Evolutionary conservation across 2,797 vertebrate genomes (phyloP).

Genomic region (Ctenopoma kingsleyae): DNA sequence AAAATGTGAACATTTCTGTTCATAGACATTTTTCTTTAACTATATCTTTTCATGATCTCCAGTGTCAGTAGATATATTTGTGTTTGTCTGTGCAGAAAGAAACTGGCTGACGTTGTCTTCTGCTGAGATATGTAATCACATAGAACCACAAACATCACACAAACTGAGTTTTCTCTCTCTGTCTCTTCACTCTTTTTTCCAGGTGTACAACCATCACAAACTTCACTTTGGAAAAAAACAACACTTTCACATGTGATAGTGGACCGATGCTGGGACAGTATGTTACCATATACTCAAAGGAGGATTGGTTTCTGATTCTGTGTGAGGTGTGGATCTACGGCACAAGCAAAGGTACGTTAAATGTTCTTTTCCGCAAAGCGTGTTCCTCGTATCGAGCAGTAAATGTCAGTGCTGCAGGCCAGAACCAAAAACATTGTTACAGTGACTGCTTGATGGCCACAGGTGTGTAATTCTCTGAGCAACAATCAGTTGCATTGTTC

Average conservation of each 20-base stretch:
- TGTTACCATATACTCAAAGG: not conserved
- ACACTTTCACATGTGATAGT: accelerated
- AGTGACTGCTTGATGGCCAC: not conserved
- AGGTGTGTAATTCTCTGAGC: too few relatives aligned
- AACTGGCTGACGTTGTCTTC: not conserved
- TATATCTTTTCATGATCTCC: too few relatives aligned
- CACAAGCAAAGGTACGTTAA: conserved; percentile 6
- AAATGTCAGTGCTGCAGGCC: not conserved
- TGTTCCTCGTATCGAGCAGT: not conserved
- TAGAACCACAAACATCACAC: not conserved
- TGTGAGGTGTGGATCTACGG: conserved; percentile 23
- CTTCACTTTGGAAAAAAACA: accelerated
- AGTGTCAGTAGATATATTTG: too few relatives aligned
- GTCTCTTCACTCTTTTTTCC: not conserved
- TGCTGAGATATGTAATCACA: not conserved
- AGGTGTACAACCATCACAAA: accelerated
- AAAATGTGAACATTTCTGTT: too few relatives aligned
- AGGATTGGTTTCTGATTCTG: accelerated
- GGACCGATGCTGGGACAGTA: not conserved
- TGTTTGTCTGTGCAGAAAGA: not conserved
- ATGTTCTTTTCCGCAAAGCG: not conserved
- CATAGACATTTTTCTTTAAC: too few relatives aligned
- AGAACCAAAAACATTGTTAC: not conserved
- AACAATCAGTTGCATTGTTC: too few relatives aligned
- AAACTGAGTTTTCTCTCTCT: too few relatives aligned